Conservation (phyloP, 2,797 vertebrate genomes). For the Semotilus atromaculatus region DNA sequence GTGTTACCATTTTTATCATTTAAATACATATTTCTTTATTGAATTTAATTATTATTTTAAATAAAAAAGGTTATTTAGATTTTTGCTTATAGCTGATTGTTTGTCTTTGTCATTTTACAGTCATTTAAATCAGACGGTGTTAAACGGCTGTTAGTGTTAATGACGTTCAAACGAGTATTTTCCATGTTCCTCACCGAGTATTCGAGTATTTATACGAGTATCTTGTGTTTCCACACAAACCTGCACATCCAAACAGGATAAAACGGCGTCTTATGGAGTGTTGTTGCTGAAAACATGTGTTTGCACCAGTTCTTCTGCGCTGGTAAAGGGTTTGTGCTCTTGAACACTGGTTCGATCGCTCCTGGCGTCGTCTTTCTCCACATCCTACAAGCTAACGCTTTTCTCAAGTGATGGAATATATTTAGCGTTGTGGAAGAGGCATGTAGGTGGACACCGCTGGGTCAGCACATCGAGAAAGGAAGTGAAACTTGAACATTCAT, state of each 20-base stretch:
- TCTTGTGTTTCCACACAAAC: not conserved
- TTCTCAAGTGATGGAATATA: constrained; percentile 51
- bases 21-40: too few relatives aligned
- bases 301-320: not conserved
- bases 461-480: constrained; percentile 51
- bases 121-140: not conserved
- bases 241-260: not conserved
- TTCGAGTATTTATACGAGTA: too few relatives aligned
- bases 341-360: constrained; percentile 28
- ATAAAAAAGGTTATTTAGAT: too few relatives aligned
- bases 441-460: constrained; percentile 44
- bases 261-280: not conserved
- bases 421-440: constrained; percentile 37
- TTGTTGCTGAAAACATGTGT: not conserved
- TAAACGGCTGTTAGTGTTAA: not conserved
- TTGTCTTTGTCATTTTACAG: too few relatives aligned
- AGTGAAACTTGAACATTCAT: constrained; percentile 40
- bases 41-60: too few relatives aligned
- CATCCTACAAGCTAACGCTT: constrained; percentile 43
- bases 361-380: constrained; percentile 8
- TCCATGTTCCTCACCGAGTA: too few relatives aligned
- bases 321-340: not conserved
- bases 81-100: too few relatives aligned
- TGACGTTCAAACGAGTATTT: too few relatives aligned
- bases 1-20: too few relatives aligned